These are phyloP conservation scores for Drosophila yooni DNA, from an alignment of 2,888 invertebrate genomes.

Conservation along the genomic window DNA sequence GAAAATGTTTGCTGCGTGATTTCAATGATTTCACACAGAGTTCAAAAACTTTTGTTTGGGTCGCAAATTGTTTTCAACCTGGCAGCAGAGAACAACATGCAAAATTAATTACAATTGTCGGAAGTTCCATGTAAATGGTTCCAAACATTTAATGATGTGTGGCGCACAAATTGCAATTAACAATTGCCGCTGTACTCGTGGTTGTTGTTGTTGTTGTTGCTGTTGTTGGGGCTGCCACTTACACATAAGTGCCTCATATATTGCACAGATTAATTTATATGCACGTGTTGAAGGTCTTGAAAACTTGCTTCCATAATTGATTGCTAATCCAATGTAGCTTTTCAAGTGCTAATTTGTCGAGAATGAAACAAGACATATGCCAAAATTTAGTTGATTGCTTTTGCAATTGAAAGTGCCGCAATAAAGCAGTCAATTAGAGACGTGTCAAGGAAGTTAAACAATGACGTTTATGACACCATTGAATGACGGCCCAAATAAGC, in stretches of 20 bases:
- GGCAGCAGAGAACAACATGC: constrained; percentile 32
- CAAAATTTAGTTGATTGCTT: neutral
- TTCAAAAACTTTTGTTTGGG: constrained; percentile 24
- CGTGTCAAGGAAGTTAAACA: neutral
- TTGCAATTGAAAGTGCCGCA: neutral
- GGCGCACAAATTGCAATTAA: constrained; percentile 32
- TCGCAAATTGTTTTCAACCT: constrained; percentile 34
- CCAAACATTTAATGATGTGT: constrained; percentile 52
- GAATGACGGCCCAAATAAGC: neutral
- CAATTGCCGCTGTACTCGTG: constrained; percentile 6
- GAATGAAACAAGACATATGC: neutral
- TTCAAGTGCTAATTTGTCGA: neutral
- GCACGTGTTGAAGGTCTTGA: constrained; percentile 5
- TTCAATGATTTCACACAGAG: constrained; percentile 4
- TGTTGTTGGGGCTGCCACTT: constrained; percentile 8
- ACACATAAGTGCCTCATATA: neutral
- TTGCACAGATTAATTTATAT: constrained; percentile 7
- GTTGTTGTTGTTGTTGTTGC: neutral
- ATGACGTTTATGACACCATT: neutral
- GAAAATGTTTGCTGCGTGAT: constrained; percentile 32
- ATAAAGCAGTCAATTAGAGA: neutral
- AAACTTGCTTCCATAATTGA: constrained; percentile 15
- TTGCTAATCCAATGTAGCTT: neutral
- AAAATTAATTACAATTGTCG: constrained; percentile 63
- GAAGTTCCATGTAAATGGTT: constrained; percentile 24